These are phyloP conservation scores for Lasioglossum figueresi DNA, from an alignment of 2,888 invertebrate species.

Conservation along the genomic window DNA sequence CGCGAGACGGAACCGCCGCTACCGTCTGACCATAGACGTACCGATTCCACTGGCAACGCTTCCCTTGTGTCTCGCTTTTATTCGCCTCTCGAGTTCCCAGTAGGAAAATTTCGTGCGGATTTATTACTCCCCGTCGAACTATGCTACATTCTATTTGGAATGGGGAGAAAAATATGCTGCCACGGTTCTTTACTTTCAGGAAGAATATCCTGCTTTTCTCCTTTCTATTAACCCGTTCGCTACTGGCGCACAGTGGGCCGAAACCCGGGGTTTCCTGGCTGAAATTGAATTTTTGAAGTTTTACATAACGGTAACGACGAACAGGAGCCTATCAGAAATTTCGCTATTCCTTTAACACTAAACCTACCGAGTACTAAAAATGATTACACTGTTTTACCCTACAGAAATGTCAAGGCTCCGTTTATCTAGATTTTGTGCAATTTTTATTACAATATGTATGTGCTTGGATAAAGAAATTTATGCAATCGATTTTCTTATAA, in stretches of 20 bases:
- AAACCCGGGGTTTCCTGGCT: not conserved
- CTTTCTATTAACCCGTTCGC: not conserved
- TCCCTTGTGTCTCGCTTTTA: not conserved
- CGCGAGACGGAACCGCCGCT: conserved; percentile 62
- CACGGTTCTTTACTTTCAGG: not conserved
- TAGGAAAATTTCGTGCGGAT: not conserved
- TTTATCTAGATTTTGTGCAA: too few relatives aligned
- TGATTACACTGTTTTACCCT: too few relatives aligned
- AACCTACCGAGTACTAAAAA: too few relatives aligned
- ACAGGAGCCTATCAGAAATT: too few relatives aligned
- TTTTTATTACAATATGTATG: too few relatives aligned
- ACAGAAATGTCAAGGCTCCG: too few relatives aligned
- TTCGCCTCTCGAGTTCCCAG: not conserved
- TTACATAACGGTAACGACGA: too few relatives aligned
- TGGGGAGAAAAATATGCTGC: not conserved
- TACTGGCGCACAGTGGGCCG: not conserved
- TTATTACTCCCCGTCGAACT: not conserved
- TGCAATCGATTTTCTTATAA: too few relatives aligned
- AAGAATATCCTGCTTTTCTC: not conserved
- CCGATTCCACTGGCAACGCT: conserved; percentile 65
- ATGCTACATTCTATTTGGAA: not conserved
- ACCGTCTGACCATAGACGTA: conserved; percentile 69
- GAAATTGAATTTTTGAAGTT: not conserved
- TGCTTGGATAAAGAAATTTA: too few relatives aligned
- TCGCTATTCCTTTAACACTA: too few relatives aligned